These are phyloP conservation scores for Ischnus inquisitorius DNA, from an alignment of 2,888 invertebrate genomes.

Conservation along the genomic window DNA sequence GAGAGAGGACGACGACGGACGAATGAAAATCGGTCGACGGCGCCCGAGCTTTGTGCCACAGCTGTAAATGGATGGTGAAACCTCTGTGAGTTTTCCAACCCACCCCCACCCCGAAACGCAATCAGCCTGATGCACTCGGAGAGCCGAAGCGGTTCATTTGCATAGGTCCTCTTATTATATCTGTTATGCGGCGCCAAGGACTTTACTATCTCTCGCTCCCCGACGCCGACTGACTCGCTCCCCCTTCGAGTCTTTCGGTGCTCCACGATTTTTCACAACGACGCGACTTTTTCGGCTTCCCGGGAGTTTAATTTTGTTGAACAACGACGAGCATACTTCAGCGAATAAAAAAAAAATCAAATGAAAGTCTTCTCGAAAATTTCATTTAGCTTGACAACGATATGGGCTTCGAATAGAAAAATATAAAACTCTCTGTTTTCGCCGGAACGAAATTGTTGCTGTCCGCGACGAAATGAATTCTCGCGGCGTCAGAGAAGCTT, in stretches of 20 bases:
- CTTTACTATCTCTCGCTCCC: constrained; percentile 6
- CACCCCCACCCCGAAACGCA: constrained; percentile 52
- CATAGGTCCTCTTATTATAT: constrained; percentile 61
- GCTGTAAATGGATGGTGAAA: constrained; percentile 37
- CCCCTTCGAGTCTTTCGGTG: constrained; percentile 20
- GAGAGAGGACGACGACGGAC: constrained; percentile 11
- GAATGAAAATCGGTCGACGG: constrained; percentile 4
- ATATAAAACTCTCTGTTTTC: too few relatives aligned
- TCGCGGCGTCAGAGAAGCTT: background rate
- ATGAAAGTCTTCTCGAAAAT: too few relatives aligned
- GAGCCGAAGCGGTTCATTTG: constrained; percentile 64
- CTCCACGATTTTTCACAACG: background rate
- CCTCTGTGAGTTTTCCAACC: constrained; percentile 41
- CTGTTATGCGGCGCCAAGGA: constrained; percentile 49
- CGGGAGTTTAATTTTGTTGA: constrained; percentile 63
- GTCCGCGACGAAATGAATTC: background rate
- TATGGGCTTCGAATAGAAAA: too few relatives aligned
- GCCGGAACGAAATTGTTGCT: background rate
- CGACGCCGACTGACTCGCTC: background rate
- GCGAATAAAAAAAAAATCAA: background rate
- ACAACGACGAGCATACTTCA: background rate
- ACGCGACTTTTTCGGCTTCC: constrained; percentile 54
- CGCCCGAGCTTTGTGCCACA: constrained; percentile 36
- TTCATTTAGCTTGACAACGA: too few relatives aligned
- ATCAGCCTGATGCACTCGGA: constrained; percentile 66